Conservation (phyloP, 1,140 invertebrate genomes). For the Kradibia gibbosae region DNA sequence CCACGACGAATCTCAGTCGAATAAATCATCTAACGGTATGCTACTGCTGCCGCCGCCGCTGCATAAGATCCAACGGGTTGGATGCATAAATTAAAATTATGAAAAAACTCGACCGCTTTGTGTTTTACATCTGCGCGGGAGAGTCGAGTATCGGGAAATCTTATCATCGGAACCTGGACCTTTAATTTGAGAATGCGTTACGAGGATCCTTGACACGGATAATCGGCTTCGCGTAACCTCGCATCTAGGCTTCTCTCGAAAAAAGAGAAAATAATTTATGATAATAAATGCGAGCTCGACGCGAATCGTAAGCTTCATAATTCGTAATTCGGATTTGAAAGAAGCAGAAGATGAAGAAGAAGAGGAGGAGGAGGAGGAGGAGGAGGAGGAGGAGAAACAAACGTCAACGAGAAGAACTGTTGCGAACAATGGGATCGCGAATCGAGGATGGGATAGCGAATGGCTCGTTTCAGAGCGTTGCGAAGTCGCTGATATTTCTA, state of each 20-base stretch:
- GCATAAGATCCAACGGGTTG: too few species aligned
- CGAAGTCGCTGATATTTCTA: slow-evolving; percentile 43
- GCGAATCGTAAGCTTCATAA: neutral
- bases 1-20: too few species aligned
- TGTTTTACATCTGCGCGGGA: too few species aligned
- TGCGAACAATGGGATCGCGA: neutral
- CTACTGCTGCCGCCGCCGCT: too few species aligned
- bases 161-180: neutral
- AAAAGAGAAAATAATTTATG: neutral
- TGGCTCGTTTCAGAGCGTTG: slow-evolving; percentile 4
- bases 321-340: neutral
- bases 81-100: neutral
- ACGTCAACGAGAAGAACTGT: neutral
- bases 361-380: neutral
- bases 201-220: slow-evolving; percentile 11
- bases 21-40: too few species aligned
- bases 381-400: neutral
- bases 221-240: neutral
- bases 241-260: neutral
- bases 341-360: neutral
- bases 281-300: neutral
- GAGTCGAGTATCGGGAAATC: too few species aligned
- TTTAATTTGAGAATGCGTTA: neutral
- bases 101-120: too few species aligned
- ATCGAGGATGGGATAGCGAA: slow-evolving; percentile 2